Evolutionary conservation across 2,888 invertebrate genomes (phyloP).

Genomic region (Parnassius apollo): DNA sequence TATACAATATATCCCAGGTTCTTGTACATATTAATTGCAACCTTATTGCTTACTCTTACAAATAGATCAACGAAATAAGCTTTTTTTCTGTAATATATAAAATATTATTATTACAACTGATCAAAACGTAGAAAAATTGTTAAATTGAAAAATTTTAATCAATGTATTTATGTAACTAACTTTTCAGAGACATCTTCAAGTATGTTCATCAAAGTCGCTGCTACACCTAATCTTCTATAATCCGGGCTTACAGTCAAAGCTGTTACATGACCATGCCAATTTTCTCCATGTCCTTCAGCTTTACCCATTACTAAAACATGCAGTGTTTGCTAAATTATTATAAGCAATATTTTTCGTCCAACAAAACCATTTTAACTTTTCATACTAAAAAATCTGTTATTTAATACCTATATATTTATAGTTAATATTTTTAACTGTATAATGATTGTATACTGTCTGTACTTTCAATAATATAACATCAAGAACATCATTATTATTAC

Average conservation of each 20-base stretch:
- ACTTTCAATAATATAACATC: too few relatives aligned
- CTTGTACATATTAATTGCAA: slow-evolving; percentile 98
- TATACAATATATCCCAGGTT: slow-evolving; percentile 98
- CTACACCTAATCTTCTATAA: slow-evolving; percentile 94
- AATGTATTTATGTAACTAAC: slow-evolving; percentile 60
- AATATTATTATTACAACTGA: background rate
- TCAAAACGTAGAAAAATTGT: background rate
- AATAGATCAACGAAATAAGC: slow-evolving; percentile 99
- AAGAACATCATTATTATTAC: too few relatives aligned
- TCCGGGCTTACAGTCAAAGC: slow-evolving; percentile 98
- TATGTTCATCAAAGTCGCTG: slow-evolving; percentile 95
- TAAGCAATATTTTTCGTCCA: too few relatives aligned
- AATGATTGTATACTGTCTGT: too few relatives aligned
- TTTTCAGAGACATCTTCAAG: slow-evolving; percentile 98
- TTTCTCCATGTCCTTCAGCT: slow-evolving; percentile 96
- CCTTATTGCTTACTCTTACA: slow-evolving; percentile 97
- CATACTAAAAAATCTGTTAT: background rate
- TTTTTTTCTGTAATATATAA: slow-evolving; percentile 85
- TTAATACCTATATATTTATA: too few relatives aligned
- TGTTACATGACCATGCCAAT: slow-evolving; percentile 99
- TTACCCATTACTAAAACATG: slow-evolving; percentile 96
- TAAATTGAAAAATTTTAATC: background rate
- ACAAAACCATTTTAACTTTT: background rate
- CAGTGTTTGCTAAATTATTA: background rate
- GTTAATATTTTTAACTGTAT: too few relatives aligned